Base-by-base conservation (phyloP, 1,140 invertebrate species). In the Copidosoma floridanum region DNA sequence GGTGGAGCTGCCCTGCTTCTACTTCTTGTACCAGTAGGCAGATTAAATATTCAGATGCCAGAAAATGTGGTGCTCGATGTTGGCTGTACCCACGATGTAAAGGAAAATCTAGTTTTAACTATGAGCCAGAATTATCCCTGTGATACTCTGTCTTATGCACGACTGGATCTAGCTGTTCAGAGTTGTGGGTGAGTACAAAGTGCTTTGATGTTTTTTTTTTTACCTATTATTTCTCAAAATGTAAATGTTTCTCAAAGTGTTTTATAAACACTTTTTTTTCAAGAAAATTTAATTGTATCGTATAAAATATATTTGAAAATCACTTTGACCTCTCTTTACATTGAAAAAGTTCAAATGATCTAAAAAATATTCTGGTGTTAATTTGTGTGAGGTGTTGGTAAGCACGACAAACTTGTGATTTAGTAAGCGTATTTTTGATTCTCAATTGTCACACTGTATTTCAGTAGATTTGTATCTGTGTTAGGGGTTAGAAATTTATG, bases 11-110 rank as follows among this genome's bases (percentile, higher is more conserved):
- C 88, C 0, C 77, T 91, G 21, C 73, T 90, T 5, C 75, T 91
- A 47, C 78, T 91, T 10, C 74, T 86, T 14, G 87, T 91, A 6
- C 89, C 89, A 2, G 83, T 88, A 2, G 89, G 88, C n/a, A 81
- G 88, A 61, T 80, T 88, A 53, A 87, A 81, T 1, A 73, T 89
- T 7, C 81, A 82, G 8, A 87, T 85, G 66, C 88, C 88, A 7
- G 74, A 84, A 2, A 73, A 78, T 12, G 77, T 85, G n/a, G 81
- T 86, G 41, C 77, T 89, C 57, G 75, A 84, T 21, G 66, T 85
- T 1, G 88, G 86, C 66, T 61, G 69, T 16, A 63, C 51, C 24
- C 67, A 73, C 40, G 75, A 73, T 26, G 12, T 18, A 18, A 3
- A 6, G 8, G 67, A 69, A 21, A 65, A 71, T 10, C 61, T 85